Base-by-base conservation (phyloP, 2,888 invertebrate species). In the Aleiodes alternator region DNA sequence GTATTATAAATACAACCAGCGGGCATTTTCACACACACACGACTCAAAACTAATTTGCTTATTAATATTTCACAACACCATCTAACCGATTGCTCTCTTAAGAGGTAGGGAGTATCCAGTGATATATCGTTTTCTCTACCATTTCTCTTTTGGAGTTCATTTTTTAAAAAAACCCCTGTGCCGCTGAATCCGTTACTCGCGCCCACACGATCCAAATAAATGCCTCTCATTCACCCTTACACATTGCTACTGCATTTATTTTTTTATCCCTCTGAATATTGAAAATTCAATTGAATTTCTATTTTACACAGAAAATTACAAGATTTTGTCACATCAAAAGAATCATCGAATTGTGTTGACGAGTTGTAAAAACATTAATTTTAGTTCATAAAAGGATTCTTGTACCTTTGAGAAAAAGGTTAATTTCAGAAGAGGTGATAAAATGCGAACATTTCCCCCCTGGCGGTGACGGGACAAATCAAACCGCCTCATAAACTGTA, bases 61-160 rank as follows among this genome's bases (percentile, higher is more conserved):
- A 87, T 87, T 88, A 87, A 87, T 87, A 86, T 87, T 87, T 87
- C 87, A 87, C 84, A 84, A 84, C 84, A 82, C 83, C 84, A 59
- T 50, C n/a, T 11, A 70, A 81, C 85, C 86, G 85, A 85, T 86
- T 84, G 86, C 84, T 84, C 84, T 82, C 43, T 43, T 43, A 79
- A 80, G 85, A 16, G 16, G 43, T 43, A 11, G 43, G 16, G 86
- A 84, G 81, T 78, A 12, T 14, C 81, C 82, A 84, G 82, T 84
- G 83, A 83, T 84, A 81, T 83, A 86, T 85, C 83, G 81, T 79
- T 75, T 72, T 81, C 79, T 72, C 77, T 80, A 72, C 72, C 77
- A 43, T 69, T 71, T 43, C 76, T 76, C 38, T 75, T 61, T 74
- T 56, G 72, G 16, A 69, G 43, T 48, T 59, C n/a, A 12, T 59